Evolutionary conservation across 2,113 vertebrate genomes (phyloP), one percentile per base, ranked within the genome.

Genomic region (Uria lomvia): DNA sequence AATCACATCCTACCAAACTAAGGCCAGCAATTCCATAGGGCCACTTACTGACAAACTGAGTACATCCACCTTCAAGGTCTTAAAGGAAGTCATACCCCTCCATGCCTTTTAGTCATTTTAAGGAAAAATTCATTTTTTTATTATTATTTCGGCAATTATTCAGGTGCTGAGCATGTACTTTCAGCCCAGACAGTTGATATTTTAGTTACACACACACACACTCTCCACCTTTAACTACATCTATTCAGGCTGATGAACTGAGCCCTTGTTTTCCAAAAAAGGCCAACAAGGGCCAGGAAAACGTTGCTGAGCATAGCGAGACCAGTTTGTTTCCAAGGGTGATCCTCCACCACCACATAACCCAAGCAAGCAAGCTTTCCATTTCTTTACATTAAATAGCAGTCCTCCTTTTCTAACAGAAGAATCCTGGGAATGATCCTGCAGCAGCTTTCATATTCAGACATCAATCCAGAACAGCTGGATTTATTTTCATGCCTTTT

Each of bases 101-200:
- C 63, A 32, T 3, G 63, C 52, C 91, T 90, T 83, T 82, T 38
- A 78, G 66, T 75, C 18, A 71, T 85, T 71, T 67, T 62, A 82
- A 95, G 29, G 62, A 78, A 56, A 67, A 83, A 9, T 21, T 56
- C 3, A 32, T 63, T 53, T 40, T 55, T 86, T 94, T 20, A 49
- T 56, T 77, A 82, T 74, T 81, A 67, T 87, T 72, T 87, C 82
- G 32, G 76, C 77, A 86, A 55, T 58, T 71, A 96, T 86, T 94
- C 96, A 94, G 84, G 91, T 94, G 84, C 95, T 90, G 94, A 97
- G 87, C 87, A 36, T 14, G 68, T 90, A 52, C 70, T 89, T 86
- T 56, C 45, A 96, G 79, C 92, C 82, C 86, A 95, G 68, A 77
- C 29, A 38, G 42, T 67, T 58, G 73, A 73, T 91, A 92, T 74